Percentiles rank a stretch among this genome's conserved stretches.
These are phyloP conservation scores for Drymonia ruficornis DNA, from an alignment of 2,888 invertebrate genomes.

Conservation along the genomic window DNA sequence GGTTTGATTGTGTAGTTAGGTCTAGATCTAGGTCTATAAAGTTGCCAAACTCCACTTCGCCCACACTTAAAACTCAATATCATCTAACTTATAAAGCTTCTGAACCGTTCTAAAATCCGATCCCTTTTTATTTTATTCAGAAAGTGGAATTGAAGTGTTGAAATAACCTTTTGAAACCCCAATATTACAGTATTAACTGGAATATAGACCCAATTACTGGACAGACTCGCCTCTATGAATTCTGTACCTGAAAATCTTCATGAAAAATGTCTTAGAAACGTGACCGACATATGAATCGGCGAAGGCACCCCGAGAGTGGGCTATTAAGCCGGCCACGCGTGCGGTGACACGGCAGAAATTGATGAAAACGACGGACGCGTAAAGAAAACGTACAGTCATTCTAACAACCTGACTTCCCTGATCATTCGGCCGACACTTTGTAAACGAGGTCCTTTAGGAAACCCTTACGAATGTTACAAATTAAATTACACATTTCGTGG, in stretches of 20 bases:
- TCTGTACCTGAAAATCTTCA: constrained; percentile 58
- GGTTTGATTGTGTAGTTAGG: constrained; percentile 22
- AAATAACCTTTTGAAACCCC: background rate
- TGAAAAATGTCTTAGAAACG: constrained; percentile 64
- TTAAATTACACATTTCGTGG: constrained; percentile 31
- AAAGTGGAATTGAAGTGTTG: background rate
- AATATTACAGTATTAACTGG: constrained; percentile 6
- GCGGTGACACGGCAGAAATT: constrained; percentile 63
- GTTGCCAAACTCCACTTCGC: constrained; percentile 14
- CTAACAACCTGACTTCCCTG: constrained; percentile 43
- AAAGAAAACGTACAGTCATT: constrained; percentile 59
- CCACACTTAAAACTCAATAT: constrained; percentile 22
- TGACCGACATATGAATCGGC: constrained; percentile 61
- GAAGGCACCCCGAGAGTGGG: constrained; percentile 43
- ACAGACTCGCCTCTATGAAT: constrained; percentile 55
- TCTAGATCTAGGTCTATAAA: constrained; percentile 30
- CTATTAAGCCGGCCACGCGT: constrained; percentile 55
- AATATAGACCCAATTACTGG: constrained; percentile 37
- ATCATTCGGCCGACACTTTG: constrained; percentile 38
- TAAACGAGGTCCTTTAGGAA: constrained; percentile 33
- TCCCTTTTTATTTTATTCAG: background rate
- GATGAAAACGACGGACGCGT: constrained; percentile 61
- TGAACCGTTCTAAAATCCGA: background rate
- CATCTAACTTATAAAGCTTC: background rate
- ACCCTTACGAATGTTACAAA: constrained; percentile 25